Evolutionary conservation across 2,888 invertebrate genomes (phyloP), one percentile per base, ranked within the genome.

Genomic region (Eumacrocentrus americanus): DNA sequence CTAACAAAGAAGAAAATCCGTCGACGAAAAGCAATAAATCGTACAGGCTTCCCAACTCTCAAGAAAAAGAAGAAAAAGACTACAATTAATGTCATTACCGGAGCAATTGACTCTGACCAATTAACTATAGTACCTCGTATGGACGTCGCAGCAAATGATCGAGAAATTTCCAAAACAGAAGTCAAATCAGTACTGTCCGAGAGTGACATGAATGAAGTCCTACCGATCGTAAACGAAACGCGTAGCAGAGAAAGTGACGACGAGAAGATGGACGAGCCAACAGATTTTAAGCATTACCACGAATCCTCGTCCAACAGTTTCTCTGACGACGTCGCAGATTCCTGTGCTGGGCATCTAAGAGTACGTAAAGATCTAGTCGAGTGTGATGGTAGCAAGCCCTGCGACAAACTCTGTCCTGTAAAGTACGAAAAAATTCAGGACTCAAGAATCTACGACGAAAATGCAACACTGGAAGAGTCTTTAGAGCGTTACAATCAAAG

Each of bases 41-140:
- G 92, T 69, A 94, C 94, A 14, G 95, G 95, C 2, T 95, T 95
- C 78, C 95, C 95, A 0, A 91, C 88, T 18, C 83, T 91, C 12
- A 91, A 91, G 73, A 90, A 88, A 75, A 94, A 92, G 81, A 94
- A 92, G 76, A 90, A 91, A 76, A 91, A 88, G 72, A 57, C 29
- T 6, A 29, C 55, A 42, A 58, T 35, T 46, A 68, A 75, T 48
- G 68, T 77, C 0, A 20, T 67, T 46, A 58, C 58, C n/a, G 29
- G 55, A 22, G 20, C 61, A 16, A 48, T 64, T 54, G 11, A 35
- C 14, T 59, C 58, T 18, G 53, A 60, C 7, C 50, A 53, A 54
- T 59, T 64, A 40, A 63, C 64, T 22, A 16, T 58, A 38, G 56
- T 60, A 25, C 57, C 54, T 6, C 63, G 48, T 12, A 47, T 64